These are phyloP conservation scores for Emydocephalus ijimae DNA, from an alignment of 2,113 vertebrate species.

Conservation along the genomic window DNA sequence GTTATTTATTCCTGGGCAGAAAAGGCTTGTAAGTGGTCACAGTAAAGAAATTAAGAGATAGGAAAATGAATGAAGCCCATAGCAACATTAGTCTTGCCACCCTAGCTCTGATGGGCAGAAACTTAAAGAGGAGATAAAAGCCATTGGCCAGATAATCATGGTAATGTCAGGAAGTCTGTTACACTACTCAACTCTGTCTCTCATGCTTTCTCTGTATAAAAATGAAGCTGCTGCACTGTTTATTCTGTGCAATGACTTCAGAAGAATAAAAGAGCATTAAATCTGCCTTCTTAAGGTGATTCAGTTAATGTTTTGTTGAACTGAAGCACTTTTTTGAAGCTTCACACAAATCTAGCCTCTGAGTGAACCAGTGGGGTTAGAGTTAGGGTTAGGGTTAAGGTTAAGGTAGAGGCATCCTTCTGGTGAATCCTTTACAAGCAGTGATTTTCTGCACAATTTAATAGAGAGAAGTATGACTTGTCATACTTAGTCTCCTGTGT, in stretches of 20 bases:
- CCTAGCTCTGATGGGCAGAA: too few species aligned
- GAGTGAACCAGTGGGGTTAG: not conserved
- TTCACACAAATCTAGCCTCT: not conserved
- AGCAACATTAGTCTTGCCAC: too few species aligned
- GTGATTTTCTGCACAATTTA: not conserved
- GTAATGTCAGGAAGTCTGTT: too few species aligned
- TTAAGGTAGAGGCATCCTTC: not conserved
- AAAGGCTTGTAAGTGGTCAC: not conserved
- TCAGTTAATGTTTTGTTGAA: not conserved
- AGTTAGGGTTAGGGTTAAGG: not conserved
- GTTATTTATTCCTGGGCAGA: not conserved
- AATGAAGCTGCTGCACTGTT: not conserved
- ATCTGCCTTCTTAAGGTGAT: not conserved
- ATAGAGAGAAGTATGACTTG: not conserved
- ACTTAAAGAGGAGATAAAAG: too few species aligned
- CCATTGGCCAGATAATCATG: too few species aligned
- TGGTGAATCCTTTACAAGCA: not conserved
- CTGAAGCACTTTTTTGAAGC: not conserved
- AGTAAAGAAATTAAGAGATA: not conserved
- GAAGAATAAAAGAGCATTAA: not conserved
- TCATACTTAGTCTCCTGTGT: not conserved
- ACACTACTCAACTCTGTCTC: too few species aligned
- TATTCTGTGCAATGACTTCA: not conserved
- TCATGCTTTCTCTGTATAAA: too few species aligned
- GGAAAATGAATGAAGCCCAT: too few species aligned